Evolutionary conservation across 1,140 invertebrate genomes (phyloP), one percentile per base, ranked within the genome.

Genomic region (Bombus haemorrhoidalis): DNA sequence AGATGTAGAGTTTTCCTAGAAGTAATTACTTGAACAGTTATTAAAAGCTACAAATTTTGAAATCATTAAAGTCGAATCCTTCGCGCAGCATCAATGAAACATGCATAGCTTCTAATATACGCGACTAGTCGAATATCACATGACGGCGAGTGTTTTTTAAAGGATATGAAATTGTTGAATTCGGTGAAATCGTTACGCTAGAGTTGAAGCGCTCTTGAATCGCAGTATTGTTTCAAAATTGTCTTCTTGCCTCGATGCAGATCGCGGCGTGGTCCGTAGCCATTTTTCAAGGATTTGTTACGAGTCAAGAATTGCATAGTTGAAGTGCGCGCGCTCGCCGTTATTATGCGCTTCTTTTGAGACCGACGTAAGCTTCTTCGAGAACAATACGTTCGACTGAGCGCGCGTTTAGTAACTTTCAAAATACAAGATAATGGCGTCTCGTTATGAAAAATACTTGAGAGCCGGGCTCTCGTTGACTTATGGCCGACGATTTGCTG

Each of bases 401-500:
- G 5, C 12, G 62, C 1, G 34, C n/a, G 64, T 71, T 53, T 69
- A 34, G 18, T 43, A 69, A 76, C 43, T 83, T 77, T 32, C n/a
- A 34, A 41, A 47, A 59, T 37, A 59, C 28, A 8, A 53, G 41
- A 83, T 83, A 68, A 75, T 53, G 43, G 47, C 15, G 41, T 43
- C 64, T 43, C 41, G 82, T 69, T 59, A 83, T 34, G 74, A 83
- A 71, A 69, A 77, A 69, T 25, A 53, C 43, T 41, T 9, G 64
- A 22, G 62, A 13, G 32, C 25, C 34, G 28, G 32, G 25, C 32
- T 25, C 32, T 9, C 18, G 43, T 41, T 68, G 37, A 77, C 75
- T 77, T 59, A 77, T 28, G 82, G 64, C 15, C 34, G 74, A 41
- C 62, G 73, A 83, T 83, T 83, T 74, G 39, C 32, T 47, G 53